phyloP scores from a whole-genome alignment of 2,888 invertebrate genomes.

The Acanthosepion lycidas region DNA sequence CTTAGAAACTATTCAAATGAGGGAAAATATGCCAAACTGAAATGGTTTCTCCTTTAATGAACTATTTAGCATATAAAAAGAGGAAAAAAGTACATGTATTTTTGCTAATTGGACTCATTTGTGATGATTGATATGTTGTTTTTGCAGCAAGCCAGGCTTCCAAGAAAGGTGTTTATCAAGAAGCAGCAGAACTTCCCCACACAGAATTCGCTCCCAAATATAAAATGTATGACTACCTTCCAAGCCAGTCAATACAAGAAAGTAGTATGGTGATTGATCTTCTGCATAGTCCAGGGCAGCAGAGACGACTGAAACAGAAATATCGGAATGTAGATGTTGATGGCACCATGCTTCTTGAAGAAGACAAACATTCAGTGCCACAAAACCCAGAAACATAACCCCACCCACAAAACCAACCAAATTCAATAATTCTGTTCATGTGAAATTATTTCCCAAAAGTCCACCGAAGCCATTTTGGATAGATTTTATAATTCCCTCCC shows the following conservation, averaged over 20 bases:
- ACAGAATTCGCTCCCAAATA: constrained; percentile 44
- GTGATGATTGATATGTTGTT: not conserved
- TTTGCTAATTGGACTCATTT: not conserved
- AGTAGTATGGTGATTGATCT: constrained; percentile 3
- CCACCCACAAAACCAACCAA: not conserved
- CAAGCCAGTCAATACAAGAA: constrained; percentile 16
- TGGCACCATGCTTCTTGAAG: not conserved
- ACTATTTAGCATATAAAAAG: too few species aligned
- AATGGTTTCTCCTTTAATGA: too few species aligned
- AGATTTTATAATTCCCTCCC: not conserved
- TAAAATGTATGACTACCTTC: constrained; percentile 39
- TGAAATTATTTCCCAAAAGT: not conserved
- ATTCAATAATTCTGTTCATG: not conserved
- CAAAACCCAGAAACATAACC: not conserved
- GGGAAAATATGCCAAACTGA: too few species aligned
- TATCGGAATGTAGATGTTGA: not conserved
- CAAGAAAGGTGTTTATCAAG: constrained; percentile 42
- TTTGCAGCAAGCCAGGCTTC: constrained; percentile 38
- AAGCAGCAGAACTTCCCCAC: constrained; percentile 45
- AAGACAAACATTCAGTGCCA: not conserved
- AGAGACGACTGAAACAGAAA: not conserved
- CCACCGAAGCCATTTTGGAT: not conserved
- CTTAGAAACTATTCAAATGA: too few species aligned
- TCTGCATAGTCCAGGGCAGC: constrained; percentile 39
- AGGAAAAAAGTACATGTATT: too few species aligned